Percentiles rank a stretch among this genome's conserved stretches.
Conservation (phyloP, 1,140 invertebrate species). For the Drosophila jambulina region DNA sequence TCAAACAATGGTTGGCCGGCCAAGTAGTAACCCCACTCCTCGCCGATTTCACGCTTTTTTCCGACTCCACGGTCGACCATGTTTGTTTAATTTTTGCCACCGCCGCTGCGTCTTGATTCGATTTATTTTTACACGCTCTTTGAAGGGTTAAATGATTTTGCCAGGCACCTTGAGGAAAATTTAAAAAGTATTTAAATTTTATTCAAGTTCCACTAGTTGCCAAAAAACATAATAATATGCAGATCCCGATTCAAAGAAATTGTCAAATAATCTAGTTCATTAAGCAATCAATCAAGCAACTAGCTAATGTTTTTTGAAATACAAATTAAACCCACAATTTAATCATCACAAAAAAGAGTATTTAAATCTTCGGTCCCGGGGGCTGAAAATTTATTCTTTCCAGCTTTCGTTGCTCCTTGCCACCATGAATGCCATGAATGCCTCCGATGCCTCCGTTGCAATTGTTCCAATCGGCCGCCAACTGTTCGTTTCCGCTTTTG, state of each 20-base stretch:
- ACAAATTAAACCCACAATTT: too few relatives aligned
- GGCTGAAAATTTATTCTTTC: neutral
- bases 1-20: constrained; percentile 69
- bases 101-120: constrained; percentile 59
- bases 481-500: constrained; percentile 80
- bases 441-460: constrained; percentile 44
- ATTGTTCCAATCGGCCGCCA: constrained; percentile 80
- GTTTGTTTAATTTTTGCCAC: constrained; percentile 82
- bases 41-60: constrained; percentile 9
- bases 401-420: constrained; percentile 7
- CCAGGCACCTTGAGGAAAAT: neutral
- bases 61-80: constrained; percentile 50
- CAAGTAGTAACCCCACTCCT: constrained; percentile 41
- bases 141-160: neutral
- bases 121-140: constrained; percentile 4
- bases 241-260: too few relatives aligned
- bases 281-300: too few relatives aligned
- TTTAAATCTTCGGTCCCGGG: neutral
- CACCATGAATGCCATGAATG: constrained; percentile 35
- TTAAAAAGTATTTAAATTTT: too few relatives aligned
- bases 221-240: too few relatives aligned
- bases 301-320: too few relatives aligned
- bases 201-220: too few relatives aligned
- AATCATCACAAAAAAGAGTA: neutral
- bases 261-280: too few relatives aligned